Evolutionary conservation across 2,888 invertebrate species (phyloP).

Genomic region (Drosophila mulleri): DNA sequence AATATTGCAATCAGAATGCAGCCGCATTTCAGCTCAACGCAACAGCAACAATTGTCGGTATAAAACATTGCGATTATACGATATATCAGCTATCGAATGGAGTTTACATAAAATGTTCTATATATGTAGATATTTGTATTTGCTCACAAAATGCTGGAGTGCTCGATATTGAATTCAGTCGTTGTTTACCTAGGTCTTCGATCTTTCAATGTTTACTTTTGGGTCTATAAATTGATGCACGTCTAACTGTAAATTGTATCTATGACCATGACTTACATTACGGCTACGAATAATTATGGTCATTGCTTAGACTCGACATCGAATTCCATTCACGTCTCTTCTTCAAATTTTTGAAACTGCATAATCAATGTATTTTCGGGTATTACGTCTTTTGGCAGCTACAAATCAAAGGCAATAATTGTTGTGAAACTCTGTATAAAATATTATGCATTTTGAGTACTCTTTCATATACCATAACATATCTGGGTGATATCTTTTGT

Average conservation of each 20-base stretch:
- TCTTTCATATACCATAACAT: not conserved
- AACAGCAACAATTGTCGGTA: conserved; percentile 63
- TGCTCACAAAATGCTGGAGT: conserved; percentile 3
- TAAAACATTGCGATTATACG: conserved; percentile 52
- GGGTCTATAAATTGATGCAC: not conserved
- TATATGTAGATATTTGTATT: not conserved
- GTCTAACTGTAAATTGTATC: conserved; percentile 8
- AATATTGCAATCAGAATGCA: conserved; percentile 66
- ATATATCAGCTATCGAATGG: not conserved
- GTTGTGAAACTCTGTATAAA: conserved; percentile 2
- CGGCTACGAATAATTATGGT: conserved; percentile 42
- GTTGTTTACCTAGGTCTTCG: no score
- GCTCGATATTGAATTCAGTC: conserved; percentile 7
- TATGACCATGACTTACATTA: conserved; percentile 50
- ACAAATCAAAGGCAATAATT: not conserved
- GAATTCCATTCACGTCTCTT: conserved; percentile 41
- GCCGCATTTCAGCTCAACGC: conserved; percentile 57
- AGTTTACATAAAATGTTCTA: conserved; percentile 4
- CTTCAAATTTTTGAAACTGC: conserved; percentile 31
- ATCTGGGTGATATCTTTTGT: not conserved
- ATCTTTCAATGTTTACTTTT: not conserved
- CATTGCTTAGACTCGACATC: conserved; percentile 19
- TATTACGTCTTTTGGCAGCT: conserved; percentile 8
- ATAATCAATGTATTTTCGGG: conserved; percentile 20
- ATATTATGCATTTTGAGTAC: not conserved